Base-by-base conservation (phyloP, 2,888 invertebrate genomes). In the Marasmarcha lunaedactyla region DNA sequence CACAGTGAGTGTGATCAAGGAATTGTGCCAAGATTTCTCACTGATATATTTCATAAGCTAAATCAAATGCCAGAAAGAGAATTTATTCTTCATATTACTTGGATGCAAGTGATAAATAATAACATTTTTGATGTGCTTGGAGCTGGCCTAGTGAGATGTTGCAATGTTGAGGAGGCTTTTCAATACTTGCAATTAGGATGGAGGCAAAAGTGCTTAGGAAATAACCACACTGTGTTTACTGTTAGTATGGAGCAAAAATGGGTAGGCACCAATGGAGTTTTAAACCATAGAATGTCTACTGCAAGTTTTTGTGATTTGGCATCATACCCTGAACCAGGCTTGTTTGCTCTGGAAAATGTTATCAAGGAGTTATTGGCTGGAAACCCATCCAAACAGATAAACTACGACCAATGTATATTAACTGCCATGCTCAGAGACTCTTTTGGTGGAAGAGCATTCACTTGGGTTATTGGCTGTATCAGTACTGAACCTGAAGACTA, bases 401-500 rank as follows among this genome's bases (percentile, higher is more conserved):
- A 84, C 50, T 88, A 88, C 63, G 87, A 88, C 48, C 88, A 89
- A 54, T 90, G 89, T 25, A 88, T 89, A 33, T 68, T 90, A 25
- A 89, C 90, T 12, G 89, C 89, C 2, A 83, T 90, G 64, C 63
- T 90, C 1, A 85, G 90, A 66, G 91, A 91, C 59, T 90, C 91
- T 1, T 90, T 91, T 70, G 91, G 91, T 9, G 91, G 91, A 0
- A 84, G 90, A 54, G 90, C 91, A 1, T 90, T 90, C 55, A 91
- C 91, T 1, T 73, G 91, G 69, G 78, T 92, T 1, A 87, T 91
- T 42, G 86, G 90, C 39, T 91, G 91, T 51, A 84, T 90, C n/a
- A 90, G 91, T 33, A 89, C 90, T 10, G 78, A 89, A 45, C 85
- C 90, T 43, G 81, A 87, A 46, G 88, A 90, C 63, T 85, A 88